Conservation (phyloP, 2,797 vertebrate species). For the Diglossa cyanea region DNA sequence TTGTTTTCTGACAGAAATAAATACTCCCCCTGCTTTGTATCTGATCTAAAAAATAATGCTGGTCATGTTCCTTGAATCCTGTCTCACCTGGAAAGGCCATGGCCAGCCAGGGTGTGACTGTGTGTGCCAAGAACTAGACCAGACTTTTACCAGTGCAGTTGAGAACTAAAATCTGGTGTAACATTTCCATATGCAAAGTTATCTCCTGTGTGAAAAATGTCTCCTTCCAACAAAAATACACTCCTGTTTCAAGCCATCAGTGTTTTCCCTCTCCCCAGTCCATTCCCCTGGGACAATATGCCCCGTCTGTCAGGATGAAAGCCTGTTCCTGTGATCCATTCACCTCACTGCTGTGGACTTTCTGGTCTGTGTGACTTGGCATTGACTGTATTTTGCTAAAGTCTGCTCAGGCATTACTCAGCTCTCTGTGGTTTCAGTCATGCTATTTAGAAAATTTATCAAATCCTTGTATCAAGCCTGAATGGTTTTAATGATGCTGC, state of each 20-base stretch:
- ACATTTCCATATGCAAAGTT: neutral
- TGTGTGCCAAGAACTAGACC: neutral
- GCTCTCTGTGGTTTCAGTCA: neutral
- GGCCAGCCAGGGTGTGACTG: rapidly evolving
- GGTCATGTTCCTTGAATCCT: neutral
- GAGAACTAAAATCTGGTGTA: neutral
- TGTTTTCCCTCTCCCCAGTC: neutral
- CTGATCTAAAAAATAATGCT: neutral
- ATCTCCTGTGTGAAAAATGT: neutral
- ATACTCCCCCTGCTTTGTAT: neutral
- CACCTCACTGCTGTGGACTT: neutral
- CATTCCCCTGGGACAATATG: neutral
- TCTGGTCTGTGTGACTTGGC: neutral
- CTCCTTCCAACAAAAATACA: neutral
- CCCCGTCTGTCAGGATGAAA: neutral
- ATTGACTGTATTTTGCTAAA: neutral
- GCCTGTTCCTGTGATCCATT: neutral
- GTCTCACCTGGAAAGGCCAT: neutral
- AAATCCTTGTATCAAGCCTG: neutral
- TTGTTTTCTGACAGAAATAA: neutral
- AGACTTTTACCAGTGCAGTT: neutral
- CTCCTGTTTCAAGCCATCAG: neutral
- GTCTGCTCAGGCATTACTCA: neutral
- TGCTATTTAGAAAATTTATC: neutral
- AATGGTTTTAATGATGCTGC: neutral